phyloP scores from a whole-genome alignment of 1,140 invertebrate species.

The Ptiloglossa arizonensis region DNA sequence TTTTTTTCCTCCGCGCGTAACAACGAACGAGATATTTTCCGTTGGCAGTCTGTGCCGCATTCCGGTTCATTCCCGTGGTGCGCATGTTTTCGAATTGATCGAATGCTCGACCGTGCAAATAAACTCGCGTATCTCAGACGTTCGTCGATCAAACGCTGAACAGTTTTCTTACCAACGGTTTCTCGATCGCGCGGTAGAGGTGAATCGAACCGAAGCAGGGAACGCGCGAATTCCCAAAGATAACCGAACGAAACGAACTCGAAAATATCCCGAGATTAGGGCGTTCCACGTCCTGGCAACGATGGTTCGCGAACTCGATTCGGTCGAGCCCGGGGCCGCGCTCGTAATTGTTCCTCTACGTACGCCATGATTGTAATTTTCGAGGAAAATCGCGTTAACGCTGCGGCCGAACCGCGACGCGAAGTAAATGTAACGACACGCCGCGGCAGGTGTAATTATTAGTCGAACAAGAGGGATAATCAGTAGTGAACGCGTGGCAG shows the following conservation, averaged over 20 bases:
- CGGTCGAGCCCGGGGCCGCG: constrained; percentile 33
- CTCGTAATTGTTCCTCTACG: constrained; percentile 55
- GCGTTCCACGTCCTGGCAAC: constrained; percentile 27
- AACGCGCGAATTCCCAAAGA: background rate
- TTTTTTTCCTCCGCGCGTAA: background rate
- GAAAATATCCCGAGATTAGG: background rate
- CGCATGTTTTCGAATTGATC: background rate
- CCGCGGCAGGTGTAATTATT: constrained; percentile 56
- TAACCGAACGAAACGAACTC: constrained; percentile 2
- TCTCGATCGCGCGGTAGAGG: too few species aligned
- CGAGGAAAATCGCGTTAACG: constrained; percentile 64
- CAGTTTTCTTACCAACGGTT: background rate
- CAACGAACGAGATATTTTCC: background rate
- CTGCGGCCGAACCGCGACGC: constrained; percentile 56
- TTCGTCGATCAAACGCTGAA: background rate
- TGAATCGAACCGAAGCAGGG: background rate
- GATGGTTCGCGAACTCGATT: constrained; percentile 45
- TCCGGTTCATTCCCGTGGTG: background rate
- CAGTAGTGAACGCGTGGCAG: constrained; percentile 55
- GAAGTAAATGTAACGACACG: constrained; percentile 62
- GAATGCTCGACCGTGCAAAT: background rate
- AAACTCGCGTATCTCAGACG: background rate
- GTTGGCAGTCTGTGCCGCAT: background rate
- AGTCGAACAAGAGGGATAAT: constrained; percentile 64
- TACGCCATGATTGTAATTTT: constrained; percentile 60